Evolutionary conservation across 2,113 vertebrate species (phyloP).

Genomic region (Gallinago paraguaiae): DNA sequence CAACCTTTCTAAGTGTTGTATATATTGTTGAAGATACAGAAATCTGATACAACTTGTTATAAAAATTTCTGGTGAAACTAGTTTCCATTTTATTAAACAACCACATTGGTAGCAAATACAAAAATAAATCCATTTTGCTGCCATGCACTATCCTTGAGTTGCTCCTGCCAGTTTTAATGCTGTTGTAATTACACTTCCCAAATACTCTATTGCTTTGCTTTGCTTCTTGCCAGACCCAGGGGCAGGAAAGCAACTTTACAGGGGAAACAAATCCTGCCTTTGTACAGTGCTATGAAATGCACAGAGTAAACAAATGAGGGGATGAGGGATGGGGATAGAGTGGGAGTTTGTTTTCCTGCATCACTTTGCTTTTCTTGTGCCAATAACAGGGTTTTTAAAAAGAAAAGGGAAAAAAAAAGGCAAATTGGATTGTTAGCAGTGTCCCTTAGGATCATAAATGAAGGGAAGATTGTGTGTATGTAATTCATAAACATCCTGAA

Average conservation of each 20-base stretch:
- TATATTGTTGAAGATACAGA: neutral
- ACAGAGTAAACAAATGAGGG: neutral
- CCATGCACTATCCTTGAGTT: neutral
- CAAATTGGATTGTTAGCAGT: conserved; percentile 23
- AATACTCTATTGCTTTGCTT: neutral
- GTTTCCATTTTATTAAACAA: neutral
- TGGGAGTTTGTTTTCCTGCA: conserved; percentile 34
- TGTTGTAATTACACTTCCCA: neutral
- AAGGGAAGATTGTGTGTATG: conserved; percentile 30
- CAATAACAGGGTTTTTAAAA: neutral
- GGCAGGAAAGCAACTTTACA: neutral
- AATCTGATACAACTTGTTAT: neutral
- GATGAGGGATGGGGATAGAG: neutral
- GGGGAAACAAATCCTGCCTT: neutral
- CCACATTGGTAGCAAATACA: neutral
- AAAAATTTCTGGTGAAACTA: neutral
- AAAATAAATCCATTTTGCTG: neutral
- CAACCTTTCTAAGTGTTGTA: neutral
- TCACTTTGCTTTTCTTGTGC: conserved; percentile 7
- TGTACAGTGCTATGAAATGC: conserved; percentile 11
- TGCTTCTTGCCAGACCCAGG: neutral
- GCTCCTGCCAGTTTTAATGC: neutral
- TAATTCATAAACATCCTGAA: conserved; percentile 61
- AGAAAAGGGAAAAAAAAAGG: neutral
- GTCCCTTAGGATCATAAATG: conserved; percentile 47